phyloP scores from a whole-genome alignment of 1,140 invertebrate species.

The Pseudomyrmex dendroicus region DNA sequence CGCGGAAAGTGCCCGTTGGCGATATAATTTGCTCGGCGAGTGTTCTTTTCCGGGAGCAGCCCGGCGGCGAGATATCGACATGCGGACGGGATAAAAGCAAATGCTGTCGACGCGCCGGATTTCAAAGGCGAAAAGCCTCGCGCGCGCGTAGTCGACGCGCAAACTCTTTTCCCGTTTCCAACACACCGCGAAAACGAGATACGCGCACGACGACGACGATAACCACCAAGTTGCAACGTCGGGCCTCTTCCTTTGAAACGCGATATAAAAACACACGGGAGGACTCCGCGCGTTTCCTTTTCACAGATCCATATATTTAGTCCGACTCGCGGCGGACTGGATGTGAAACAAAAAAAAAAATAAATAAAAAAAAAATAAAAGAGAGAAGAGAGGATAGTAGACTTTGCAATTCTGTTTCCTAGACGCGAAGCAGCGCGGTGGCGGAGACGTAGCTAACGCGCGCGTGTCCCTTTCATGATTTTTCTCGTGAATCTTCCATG shows the following conservation, averaged over 20 bases:
- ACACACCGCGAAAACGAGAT: conserved; percentile 39
- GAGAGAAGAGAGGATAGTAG: not conserved
- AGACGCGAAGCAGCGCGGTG: conserved; percentile 7
- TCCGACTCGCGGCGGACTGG: not conserved
- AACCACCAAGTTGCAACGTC: not conserved
- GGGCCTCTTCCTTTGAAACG: conserved; percentile 50
- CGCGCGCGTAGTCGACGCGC: not conserved
- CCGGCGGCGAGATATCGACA: not conserved
- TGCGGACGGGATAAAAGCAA: not conserved
- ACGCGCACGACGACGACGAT: not conserved
- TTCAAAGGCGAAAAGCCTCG: conserved; percentile 60
- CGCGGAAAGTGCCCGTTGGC: conserved; percentile 43
- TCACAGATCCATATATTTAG: conserved; percentile 50
- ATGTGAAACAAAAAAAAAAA: conserved; percentile 9
- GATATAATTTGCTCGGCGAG: conserved; percentile 51
- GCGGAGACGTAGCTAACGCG: not conserved
- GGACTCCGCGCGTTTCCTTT: conserved; percentile 6
- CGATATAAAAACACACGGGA: conserved; percentile 56
- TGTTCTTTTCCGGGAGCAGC: conserved; percentile 34
- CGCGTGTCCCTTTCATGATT: conserved; percentile 38
- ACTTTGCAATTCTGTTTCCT: conserved; percentile 30
- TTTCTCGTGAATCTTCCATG: conserved; percentile 52
- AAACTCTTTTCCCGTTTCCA: conserved; percentile 8
- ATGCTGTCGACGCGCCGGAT: conserved; percentile 28
- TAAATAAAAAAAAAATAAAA: conserved; percentile 39